Base-by-base conservation (phyloP, 2,113 vertebrate species). In the Euleptes europaea region DNA sequence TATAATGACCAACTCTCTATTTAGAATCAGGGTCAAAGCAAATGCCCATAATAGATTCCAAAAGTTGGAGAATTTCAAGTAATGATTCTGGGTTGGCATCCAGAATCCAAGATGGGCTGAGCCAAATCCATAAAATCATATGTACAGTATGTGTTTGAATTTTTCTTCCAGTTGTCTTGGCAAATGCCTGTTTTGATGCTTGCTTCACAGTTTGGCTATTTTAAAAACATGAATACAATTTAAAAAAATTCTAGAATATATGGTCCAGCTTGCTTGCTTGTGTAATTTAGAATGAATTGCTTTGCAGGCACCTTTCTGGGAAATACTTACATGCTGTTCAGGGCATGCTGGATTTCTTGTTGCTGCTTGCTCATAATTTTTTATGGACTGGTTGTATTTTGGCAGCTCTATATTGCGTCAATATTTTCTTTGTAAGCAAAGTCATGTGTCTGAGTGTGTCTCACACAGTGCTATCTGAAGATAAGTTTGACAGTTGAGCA, bases 111-210 rank as follows among this genome's bases (percentile, higher is more conserved):
- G 28, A 86, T 83, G 47, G 57, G 1, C 42, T 76, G 74, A 91
- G 44, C 26, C 31, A 44, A 90, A 88, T 73, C 66, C 70, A 57
- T 2, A 26, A 89, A 78, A 69, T 63, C 6, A 28, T 83, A 63
- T 12, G n/a, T 17, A 19, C 78, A 80, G n/a, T n/a, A n/a, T n/a
- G n/a, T 84, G n/a, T 19, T 65, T 86, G 67, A 5, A 14, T 51
- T 7, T 79, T 74, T 63, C 40, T 90, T n/a, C 38, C 0, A 84
- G 4, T 57, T 87, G 84, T 88, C 54, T 84, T 89, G 88, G n/a
- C 35, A 65, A 78, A n/a, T 69, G 14, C 11, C 0, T 72, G 40
- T 66, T 80, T 47, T 60, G 3, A 57, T 19, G 15, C 78, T 84
- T 38, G 84, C 40, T 90, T 90, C 71, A 40, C 15, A 31, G n/a